These are phyloP conservation scores for Nansenia antarctica DNA, from an alignment of 2,113 vertebrate species.

Conservation along the genomic window DNA sequence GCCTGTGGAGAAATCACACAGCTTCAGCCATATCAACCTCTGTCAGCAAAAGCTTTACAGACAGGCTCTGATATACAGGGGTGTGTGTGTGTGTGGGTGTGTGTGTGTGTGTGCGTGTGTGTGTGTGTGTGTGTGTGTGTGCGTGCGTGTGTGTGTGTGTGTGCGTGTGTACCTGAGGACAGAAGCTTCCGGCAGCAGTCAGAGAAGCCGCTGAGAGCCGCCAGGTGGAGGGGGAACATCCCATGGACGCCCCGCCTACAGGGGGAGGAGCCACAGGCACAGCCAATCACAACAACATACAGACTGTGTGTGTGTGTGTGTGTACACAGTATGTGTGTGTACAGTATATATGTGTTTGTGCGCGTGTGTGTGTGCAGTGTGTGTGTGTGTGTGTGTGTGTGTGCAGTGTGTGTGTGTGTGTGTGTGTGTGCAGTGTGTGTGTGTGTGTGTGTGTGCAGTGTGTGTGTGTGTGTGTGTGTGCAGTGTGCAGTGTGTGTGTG, in stretches of 20 bases:
- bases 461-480: conserved; percentile 68
- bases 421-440: neutral
- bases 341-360: neutral
- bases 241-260: conserved; percentile 92
- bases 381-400: too few species aligned
- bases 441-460: conserved; percentile 66
- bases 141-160: conserved; percentile 5
- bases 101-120: neutral
- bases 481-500: too few species aligned
- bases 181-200: conserved; percentile 98
- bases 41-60: too few species aligned
- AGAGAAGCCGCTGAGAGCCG: conserved; percentile 95
- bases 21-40: conserved; percentile 22
- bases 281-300: conserved; percentile 11
- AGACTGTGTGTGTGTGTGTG: neutral
- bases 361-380: neutral
- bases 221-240: conserved; percentile 97
- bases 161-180: conserved; percentile 83
- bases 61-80: conserved; percentile 21
- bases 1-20: conserved; percentile 65
- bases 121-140: neutral
- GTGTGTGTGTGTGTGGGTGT: neutral
- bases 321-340: neutral
- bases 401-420: too few species aligned
- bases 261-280: conserved; percentile 11